Base-by-base conservation (phyloP, 1,140 invertebrate species). In the Cherax quadricarinatus region DNA sequence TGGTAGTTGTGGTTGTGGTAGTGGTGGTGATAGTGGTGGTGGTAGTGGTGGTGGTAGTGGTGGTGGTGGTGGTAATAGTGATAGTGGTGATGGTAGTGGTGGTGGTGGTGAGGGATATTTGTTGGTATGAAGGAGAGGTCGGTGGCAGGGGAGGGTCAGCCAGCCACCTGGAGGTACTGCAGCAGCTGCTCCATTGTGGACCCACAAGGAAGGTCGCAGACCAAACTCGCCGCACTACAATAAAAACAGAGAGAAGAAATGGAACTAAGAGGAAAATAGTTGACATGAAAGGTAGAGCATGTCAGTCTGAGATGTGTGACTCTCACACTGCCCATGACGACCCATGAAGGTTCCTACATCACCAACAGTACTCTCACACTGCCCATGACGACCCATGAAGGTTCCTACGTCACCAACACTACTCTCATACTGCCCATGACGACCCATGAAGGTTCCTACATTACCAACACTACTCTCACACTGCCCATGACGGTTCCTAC, bases 191-290 rank as follows among this genome's bases (percentile, higher is more conserved):
- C 81, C n/a, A 83, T 83, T 83, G 81, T 83, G 81, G 51, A 4
- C 81, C 57, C 51, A 83, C 81, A 83, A 83, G 81, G 81, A 51
- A 60, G 57, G 81, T 60, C 81, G 60, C 51, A 83, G 81, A 83
- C 81, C 81, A 53, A 83, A 57, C 81, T 83, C 57, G n/a, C 81
- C 81, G 81, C 81, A 83, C 81, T 53, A 83, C 81, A 83, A 83
- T 83, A 83, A 83, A 83, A 83, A 83, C 51, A 83, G 81, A 24
- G 30, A 83, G 81, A 83, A 83, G 81, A 83, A 83, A 83, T 83
- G 81, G 81, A 83, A 83, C 81, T 12, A 48, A 53, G 21, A 83
- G 81, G 81, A 83, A 53, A 83, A 83, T 83, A 7, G 81, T 83
- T 83, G 51, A 60, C 81, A 57, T 83, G 81, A 83, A 83, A 57